Conservation (phyloP, 35 echinoderm and acorn worm genomes). For the Heliocidaris tuberculata region DNA sequence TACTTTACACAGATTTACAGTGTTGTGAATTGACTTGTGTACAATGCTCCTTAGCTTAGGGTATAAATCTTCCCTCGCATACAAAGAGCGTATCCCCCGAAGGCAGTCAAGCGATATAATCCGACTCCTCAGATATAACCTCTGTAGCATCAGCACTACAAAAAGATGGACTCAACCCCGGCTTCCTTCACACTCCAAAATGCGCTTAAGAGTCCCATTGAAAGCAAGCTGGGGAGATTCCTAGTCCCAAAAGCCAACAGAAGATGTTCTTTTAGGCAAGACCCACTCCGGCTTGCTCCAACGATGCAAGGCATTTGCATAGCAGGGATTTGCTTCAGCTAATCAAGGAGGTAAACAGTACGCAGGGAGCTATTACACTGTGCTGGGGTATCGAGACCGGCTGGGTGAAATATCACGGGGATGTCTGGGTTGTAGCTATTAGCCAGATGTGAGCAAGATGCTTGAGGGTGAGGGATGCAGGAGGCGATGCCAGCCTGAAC, state of each 20-base stretch:
- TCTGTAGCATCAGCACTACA: not conserved
- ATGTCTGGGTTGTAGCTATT: not conserved
- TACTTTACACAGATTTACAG: not conserved
- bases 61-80: not conserved
- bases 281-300: not conserved
- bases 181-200: not conserved
- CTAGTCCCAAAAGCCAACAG: not conserved
- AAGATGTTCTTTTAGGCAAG: not conserved
- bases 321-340: not conserved
- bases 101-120: slow-evolving; percentile 3
- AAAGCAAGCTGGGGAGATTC: not conserved
- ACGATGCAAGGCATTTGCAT: not conserved
- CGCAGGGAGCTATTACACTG: not conserved
- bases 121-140: not conserved
- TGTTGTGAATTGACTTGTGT: not conserved
- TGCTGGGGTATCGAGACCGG: not conserved
- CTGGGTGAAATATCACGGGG: not conserved
- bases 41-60: not conserved
- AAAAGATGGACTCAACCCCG: not conserved
- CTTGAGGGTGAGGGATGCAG: not conserved
- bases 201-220: not conserved
- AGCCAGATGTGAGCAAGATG: not conserved
- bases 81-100: not conserved
- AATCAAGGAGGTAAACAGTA: not conserved
- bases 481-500: not conserved